Conservation (phyloP, 1,140 invertebrate species). For the Luehdorfia chinensis region DNA sequence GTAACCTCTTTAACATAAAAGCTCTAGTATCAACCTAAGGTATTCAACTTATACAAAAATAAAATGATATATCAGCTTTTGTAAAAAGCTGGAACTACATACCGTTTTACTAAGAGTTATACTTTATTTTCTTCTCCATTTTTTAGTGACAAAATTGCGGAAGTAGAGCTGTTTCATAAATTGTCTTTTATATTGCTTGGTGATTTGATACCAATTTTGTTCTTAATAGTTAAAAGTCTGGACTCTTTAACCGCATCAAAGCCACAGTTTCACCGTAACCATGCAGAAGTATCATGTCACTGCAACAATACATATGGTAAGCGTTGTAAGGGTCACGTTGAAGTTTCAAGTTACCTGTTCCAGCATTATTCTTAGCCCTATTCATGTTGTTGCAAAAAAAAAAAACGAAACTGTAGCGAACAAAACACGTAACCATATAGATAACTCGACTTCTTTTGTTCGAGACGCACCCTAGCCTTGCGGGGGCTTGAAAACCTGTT, state of each 20-base stretch:
- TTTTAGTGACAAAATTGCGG: too few relatives aligned
- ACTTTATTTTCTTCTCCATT: too few relatives aligned
- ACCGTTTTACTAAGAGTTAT: too few relatives aligned
- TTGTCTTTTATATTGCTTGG: too few relatives aligned
- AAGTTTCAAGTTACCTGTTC: constrained; percentile 48
- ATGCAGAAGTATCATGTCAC: constrained; percentile 27
- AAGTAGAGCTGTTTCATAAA: too few relatives aligned
- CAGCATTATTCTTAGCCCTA: constrained; percentile 38
- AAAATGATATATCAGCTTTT: too few relatives aligned
- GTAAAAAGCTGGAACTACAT: too few relatives aligned
- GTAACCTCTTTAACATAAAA: too few relatives aligned
- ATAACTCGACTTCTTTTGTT: constrained; percentile 40
- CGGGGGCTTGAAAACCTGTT: constrained; percentile 46
- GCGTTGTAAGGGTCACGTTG: constrained; percentile 28
- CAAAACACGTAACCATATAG: constrained; percentile 22
- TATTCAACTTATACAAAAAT: too few relatives aligned
- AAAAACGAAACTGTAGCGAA: constrained; percentile 36
- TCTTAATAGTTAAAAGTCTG: too few relatives aligned
- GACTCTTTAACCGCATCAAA: background rate
- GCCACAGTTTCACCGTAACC: background rate
- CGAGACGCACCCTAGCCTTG: constrained; percentile 34
- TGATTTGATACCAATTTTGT: too few relatives aligned
- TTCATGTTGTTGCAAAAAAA: constrained; percentile 44
- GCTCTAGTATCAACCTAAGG: too few relatives aligned
- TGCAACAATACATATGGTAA: constrained; percentile 26